These are phyloP conservation scores for Zaprionus ornatus DNA, from an alignment of 1,140 invertebrate genomes.

Conservation along the genomic window DNA sequence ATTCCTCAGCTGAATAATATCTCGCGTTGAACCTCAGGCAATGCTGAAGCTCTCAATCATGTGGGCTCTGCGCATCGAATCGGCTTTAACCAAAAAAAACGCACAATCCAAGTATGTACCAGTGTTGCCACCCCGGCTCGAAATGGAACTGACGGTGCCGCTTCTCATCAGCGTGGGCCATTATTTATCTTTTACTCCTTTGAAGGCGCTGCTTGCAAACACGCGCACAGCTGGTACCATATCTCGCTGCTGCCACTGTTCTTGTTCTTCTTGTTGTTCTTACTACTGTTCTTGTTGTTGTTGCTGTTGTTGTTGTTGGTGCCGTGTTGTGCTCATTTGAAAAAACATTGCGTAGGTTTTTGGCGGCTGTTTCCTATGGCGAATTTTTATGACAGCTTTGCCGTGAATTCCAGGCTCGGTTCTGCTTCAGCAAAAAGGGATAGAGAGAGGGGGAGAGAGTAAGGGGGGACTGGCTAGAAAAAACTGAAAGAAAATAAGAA, in stretches of 20 bases:
- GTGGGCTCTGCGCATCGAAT: constrained; percentile 33
- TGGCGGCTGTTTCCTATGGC: constrained; percentile 72
- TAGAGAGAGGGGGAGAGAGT: constrained; percentile 17
- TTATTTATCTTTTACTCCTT: constrained; percentile 80
- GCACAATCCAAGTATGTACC: constrained; percentile 29
- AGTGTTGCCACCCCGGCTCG: neutral
- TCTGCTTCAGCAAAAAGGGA: constrained; percentile 14
- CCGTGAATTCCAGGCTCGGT: constrained; percentile 5
- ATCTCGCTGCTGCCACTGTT: neutral
- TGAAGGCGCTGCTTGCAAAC: constrained; percentile 36
- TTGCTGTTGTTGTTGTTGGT: constrained; percentile 41
- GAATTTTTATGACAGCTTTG: constrained; percentile 77
- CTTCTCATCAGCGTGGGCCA: constrained; percentile 67
- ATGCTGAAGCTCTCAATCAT: constrained; percentile 70
- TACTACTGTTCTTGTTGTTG: neutral
- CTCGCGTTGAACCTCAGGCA: constrained; percentile 51
- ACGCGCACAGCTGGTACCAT: constrained; percentile 42
- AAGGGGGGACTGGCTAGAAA: constrained; percentile 1
- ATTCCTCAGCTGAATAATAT: constrained; percentile 56
- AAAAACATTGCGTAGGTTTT: constrained; percentile 62
- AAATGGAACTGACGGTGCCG: constrained; percentile 27
- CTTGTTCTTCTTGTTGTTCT: constrained; percentile 3
- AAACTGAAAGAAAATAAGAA: constrained; percentile 36
- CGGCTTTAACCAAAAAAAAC: constrained; percentile 8
- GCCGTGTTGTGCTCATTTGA: constrained; percentile 49